Evolutionary conservation across 2,797 vertebrate genomes (phyloP).

Genomic region (Bufotes viridis): DNA sequence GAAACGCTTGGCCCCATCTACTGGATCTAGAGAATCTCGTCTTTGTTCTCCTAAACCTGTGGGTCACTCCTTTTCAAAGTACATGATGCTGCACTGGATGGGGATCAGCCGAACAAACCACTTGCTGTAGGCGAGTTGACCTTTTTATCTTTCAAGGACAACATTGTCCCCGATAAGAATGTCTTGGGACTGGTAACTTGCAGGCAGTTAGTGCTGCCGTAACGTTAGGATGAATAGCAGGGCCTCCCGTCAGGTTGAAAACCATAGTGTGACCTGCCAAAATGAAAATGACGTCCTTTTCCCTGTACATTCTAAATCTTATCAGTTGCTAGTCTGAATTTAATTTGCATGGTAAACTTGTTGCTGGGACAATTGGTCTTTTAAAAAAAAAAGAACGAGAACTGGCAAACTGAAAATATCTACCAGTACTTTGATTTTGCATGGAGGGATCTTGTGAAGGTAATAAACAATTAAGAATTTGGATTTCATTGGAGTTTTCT

Average conservation of each 20-base stretch:
- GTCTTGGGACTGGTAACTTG: constrained; percentile 58
- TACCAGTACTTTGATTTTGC: background rate
- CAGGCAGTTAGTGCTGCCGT: constrained; percentile 25
- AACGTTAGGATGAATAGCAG: constrained; percentile 46
- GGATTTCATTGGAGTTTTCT: no score
- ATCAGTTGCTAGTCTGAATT: background rate
- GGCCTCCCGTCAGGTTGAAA: constrained; percentile 11
- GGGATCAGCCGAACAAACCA: constrained; percentile 57
- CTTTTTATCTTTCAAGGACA: constrained; percentile 61
- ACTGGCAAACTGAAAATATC: no score
- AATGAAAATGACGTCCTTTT: background rate
- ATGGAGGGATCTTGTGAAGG: background rate
- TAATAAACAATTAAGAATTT: no score
- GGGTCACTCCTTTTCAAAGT: constrained; percentile 56
- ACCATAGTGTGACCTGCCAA: constrained; percentile 34
- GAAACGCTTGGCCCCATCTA: constrained; percentile 58
- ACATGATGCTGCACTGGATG: constrained; percentile 58
- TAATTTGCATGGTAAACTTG: background rate
- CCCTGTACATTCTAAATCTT: background rate
- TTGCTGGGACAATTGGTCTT: background rate
- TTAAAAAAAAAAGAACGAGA: background rate
- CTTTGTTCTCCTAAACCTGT: constrained; percentile 58
- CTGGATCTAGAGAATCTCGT: constrained; percentile 53
- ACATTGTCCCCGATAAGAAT: constrained; percentile 57
- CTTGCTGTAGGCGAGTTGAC: constrained; percentile 60